phyloP scores from a whole-genome alignment of 37 sponge, comb jelly and placozoan species.

The Corticium candelabrum region DNA sequence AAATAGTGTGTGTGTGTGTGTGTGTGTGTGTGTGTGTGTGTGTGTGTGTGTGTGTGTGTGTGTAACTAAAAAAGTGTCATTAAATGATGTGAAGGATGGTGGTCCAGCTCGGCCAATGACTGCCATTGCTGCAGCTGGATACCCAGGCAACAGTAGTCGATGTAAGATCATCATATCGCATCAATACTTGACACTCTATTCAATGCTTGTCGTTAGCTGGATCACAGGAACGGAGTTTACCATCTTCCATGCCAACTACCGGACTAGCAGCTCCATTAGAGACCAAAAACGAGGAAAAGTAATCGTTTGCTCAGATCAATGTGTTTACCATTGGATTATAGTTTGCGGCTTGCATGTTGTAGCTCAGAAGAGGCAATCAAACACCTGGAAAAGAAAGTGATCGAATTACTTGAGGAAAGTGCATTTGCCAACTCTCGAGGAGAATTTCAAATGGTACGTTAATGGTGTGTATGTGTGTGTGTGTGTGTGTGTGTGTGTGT shows the following conservation, averaged over 20 bases:
- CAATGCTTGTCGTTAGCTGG: neutral
- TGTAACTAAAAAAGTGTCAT: neutral
- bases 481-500: neutral
- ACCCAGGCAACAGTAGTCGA: slow-evolving; percentile 15
- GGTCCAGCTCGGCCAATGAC: slow-evolving; percentile 86
- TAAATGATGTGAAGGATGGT: slow-evolving; percentile 28
- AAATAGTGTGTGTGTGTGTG: neutral
- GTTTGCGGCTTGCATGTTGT: neutral
- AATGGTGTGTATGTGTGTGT: slow-evolving; percentile 1
- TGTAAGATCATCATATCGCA: neutral
- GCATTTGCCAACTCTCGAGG: slow-evolving; percentile 47
- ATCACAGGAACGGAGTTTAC: too few relatives aligned
- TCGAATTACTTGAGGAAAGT: slow-evolving; percentile 80
- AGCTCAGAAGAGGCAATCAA: slow-evolving; percentile 74
- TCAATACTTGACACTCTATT: neutral
- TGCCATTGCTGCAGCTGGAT: slow-evolving; percentile 84
- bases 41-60: slow-evolving; percentile 13
- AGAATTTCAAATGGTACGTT: slow-evolving; percentile 33
- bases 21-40: slow-evolving; percentile 2
- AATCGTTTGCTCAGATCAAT: neutral
- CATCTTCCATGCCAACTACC: too few relatives aligned
- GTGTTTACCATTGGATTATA: neutral
- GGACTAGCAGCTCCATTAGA: too few relatives aligned
- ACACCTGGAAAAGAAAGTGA: slow-evolving; percentile 80
- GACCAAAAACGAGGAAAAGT: neutral